These are phyloP conservation scores for Oryzias javanicus DNA, from an alignment of 2,113 vertebrate genomes.

Conservation along the genomic window DNA sequence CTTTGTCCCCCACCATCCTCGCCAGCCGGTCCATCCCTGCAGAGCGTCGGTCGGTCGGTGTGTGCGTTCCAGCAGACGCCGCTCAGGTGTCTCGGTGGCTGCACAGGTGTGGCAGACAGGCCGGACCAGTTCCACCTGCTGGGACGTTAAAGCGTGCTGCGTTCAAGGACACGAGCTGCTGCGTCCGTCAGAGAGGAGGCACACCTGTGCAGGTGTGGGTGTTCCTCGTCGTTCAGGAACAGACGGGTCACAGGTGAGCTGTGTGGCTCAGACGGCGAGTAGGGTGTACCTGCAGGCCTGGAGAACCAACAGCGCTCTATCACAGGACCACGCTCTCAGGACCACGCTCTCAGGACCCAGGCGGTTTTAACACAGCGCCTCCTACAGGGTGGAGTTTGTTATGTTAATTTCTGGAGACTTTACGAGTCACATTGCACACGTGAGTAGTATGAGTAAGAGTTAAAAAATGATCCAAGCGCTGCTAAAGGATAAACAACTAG, in stretches of 20 bases:
- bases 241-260: not conserved
- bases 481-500: no score
- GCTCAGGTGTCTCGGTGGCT: not conserved
- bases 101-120: conserved; percentile 20
- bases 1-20: conserved; percentile 37
- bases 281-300: no score
- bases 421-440: no score
- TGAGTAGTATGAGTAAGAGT: no score
- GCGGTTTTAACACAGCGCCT: no score
- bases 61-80: not conserved
- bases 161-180: not conserved
- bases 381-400: no score
- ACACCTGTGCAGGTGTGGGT: not conserved
- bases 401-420: no score
- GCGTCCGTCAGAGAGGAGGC: not conserved
- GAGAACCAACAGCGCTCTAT: no score
- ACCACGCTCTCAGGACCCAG: no score
- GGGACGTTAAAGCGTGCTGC: not conserved
- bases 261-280: no score
- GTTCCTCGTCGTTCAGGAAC: not conserved
- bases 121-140: conserved; percentile 30
- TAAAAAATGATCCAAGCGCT: no score
- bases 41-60: not conserved
- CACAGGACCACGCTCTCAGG: no score
- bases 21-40: conserved; percentile 27